Percentiles rank a stretch among this genome's conserved stretches.
Conservation (phyloP, 2,797 vertebrate species). For the Danio tinwini region DNA sequence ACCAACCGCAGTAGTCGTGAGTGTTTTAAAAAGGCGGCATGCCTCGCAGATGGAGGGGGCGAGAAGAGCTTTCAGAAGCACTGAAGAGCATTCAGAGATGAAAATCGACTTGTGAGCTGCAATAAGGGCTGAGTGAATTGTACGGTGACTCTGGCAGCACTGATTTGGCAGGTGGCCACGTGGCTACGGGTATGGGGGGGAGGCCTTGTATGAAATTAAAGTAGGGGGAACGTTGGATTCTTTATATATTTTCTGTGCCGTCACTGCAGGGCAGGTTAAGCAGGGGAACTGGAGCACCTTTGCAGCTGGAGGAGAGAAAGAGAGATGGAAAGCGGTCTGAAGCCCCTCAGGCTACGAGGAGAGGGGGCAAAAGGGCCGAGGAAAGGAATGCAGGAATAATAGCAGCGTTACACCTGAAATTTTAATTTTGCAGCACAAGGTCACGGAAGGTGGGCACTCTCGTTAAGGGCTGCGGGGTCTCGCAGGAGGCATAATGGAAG, state of each 20-base stretch:
- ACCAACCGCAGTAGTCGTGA: conserved; percentile 8
- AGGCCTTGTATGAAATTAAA: conserved; percentile 62
- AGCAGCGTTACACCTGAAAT: conserved; percentile 68
- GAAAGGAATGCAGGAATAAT: conserved; percentile 45
- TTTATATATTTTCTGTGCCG: conserved; percentile 53
- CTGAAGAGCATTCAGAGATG: conserved; percentile 55
- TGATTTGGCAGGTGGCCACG: conserved; percentile 43
- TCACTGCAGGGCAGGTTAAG: conserved; percentile 56
- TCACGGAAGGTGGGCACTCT: conserved; percentile 59
- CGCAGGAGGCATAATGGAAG: conserved; percentile 68
- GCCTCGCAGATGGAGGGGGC: conserved; percentile 46
- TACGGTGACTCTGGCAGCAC: conserved; percentile 44
- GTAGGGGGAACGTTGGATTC: conserved; percentile 50
- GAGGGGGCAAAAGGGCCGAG: conserved; percentile 15
- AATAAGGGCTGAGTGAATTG: conserved; percentile 51
- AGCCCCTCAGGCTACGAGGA: conserved; percentile 38
- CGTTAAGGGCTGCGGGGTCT: conserved; percentile 60
- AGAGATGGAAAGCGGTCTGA: conserved; percentile 6
- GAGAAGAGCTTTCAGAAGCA: conserved; percentile 46
- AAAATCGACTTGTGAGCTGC: conserved; percentile 53
- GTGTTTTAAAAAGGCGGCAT: conserved; percentile 34
- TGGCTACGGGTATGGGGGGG: conserved; percentile 16
- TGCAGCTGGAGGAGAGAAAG: conserved; percentile 21
- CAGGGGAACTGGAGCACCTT: conserved; percentile 7
- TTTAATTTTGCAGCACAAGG: conserved; percentile 62